Base-by-base conservation (phyloP, 2,113 vertebrate genomes). In the Nyctibius bracteatus region DNA sequence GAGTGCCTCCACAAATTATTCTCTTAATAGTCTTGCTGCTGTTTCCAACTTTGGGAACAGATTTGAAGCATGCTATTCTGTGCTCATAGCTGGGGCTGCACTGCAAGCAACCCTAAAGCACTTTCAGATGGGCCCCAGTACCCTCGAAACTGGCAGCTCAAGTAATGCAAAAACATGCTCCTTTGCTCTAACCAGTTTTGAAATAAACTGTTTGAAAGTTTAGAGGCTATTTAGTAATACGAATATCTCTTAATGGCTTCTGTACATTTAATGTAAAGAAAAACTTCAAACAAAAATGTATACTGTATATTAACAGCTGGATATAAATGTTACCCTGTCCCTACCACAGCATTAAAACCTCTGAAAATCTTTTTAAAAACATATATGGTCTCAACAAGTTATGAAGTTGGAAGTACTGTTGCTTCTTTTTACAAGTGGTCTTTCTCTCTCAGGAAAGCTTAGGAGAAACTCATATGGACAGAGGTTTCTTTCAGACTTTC, bases 41-140 rank as follows among this genome's bases (percentile, higher is more conserved):
- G 33, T 31, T 85, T 37, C 66, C 86, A 66, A 8, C 77, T 72
- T 8, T 8, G 59, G 61, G 65, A 79, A 39, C 23, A 27, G 41
- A 54, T 66, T 51, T 72, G 86, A 57, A 81, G 77, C 10, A 0
- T 8, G 9, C 1, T 49, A 37, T 72, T 30, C 35, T 31, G 23
- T 11, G 23, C 37, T 75, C 1, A 5, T 13, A 35, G 63, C 51
- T 63, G 86, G n/a, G 44, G n/a, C 66, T 84, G 47, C 46, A 18
- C 58, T 20, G 33, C 0, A 2, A 62, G 55, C 8, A 0, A 9
- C 51, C 21, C 22, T 3, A 5, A 86, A 72, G 46, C 59, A 6
- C 2, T 4, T 88, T 59, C 59, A 10, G 8, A 17, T 3, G 10
- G 30, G 22, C 30, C 25, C 16, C 55, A 7, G 20, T 21, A 82